A percentile compares a stretch with the other conserved stretches of the same genome.
phyloP scores from a whole-genome alignment of 2,797 vertebrate species.

The Potorous gilbertii region DNA sequence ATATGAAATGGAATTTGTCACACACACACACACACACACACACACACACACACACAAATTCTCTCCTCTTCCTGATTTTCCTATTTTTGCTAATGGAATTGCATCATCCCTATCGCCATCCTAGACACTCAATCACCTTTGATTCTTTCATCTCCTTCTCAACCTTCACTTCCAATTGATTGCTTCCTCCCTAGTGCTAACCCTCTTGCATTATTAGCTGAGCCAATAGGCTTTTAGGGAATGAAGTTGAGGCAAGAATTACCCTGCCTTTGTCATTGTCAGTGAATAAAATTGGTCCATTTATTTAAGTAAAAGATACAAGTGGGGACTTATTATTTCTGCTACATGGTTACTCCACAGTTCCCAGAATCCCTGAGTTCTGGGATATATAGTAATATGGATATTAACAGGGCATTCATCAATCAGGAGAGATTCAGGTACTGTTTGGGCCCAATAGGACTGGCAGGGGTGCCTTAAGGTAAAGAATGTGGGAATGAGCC shows the following conservation, averaged over 20 bases:
- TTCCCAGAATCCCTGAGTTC: not conserved
- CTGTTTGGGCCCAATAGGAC: not conserved
- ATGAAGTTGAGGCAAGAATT: not conserved
- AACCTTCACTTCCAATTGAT: not conserved
- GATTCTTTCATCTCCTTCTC: not conserved
- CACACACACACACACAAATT: not conserved
- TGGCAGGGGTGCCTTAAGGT: not conserved
- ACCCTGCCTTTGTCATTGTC: not conserved
- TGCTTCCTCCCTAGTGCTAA: not conserved
- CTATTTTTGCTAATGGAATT: not conserved
- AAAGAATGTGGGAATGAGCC: not conserved
- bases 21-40: too few relatives aligned
- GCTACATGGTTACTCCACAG: not conserved
- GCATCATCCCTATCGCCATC: not conserved
- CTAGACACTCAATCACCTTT: not conserved
- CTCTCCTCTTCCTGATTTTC: not conserved
- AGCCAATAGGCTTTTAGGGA: not conserved
- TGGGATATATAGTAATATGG: not conserved
- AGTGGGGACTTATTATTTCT: not conserved
- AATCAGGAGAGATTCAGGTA: not conserved
- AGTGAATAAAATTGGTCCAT: not conserved
- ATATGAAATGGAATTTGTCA: not conserved
- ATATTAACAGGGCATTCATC: not conserved
- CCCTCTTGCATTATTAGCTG: not conserved
- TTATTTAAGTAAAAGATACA: not conserved